Percentiles rank a stretch among this genome's conserved stretches.
These are phyloP conservation scores for Garrulus glandarius DNA, from an alignment of 2,797 vertebrate genomes.

Conservation along the genomic window DNA sequence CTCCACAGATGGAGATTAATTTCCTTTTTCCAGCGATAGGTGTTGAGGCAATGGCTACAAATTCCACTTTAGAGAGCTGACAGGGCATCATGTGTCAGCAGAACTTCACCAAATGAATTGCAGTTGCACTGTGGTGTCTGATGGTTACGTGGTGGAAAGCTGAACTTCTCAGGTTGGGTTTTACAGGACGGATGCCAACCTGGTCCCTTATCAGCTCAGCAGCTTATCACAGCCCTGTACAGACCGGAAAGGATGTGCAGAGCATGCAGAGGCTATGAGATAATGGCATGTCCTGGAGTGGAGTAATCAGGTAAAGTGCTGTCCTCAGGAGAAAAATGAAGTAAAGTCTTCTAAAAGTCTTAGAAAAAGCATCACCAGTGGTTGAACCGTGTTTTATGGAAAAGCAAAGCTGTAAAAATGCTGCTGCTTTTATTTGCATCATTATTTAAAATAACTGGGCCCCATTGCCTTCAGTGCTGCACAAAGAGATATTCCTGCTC, in stretches of 20 bases:
- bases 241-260: neutral
- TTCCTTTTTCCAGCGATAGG: neutral
- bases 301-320: neutral
- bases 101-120: neutral
- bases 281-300: neutral
- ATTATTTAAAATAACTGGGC: neutral
- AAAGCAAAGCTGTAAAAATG: neutral
- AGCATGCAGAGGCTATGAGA: neutral
- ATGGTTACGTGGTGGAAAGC: neutral
- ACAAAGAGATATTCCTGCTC: neutral
- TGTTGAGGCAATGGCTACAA: neutral
- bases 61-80: neutral
- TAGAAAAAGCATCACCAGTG: neutral
- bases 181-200: neutral
- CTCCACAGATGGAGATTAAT: fast-evolving
- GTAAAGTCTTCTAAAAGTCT: neutral
- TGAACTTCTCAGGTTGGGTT: neutral
- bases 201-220: slow-evolving; percentile 5
- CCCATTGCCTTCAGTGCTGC: fast-evolving
- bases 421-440: neutral
- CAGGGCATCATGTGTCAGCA: neutral
- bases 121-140: neutral
- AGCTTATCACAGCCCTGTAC: neutral
- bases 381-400: fast-evolving
- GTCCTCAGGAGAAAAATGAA: neutral